Base-by-base conservation (phyloP, 1,140 invertebrate species). In the Archivesica marissinica region DNA sequence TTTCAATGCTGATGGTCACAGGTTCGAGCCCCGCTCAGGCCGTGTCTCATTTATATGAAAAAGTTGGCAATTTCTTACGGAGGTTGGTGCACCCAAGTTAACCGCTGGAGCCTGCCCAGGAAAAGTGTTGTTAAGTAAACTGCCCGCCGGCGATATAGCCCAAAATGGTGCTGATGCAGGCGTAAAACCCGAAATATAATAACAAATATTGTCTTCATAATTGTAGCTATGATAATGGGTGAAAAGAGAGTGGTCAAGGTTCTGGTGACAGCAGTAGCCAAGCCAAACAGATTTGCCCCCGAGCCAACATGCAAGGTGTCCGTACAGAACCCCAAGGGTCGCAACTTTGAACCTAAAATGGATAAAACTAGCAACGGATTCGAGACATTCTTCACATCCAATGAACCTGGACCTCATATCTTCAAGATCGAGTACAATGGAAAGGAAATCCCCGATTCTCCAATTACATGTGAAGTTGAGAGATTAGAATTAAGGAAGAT, bases 401-500 rank as follows among this genome's bases (percentile, higher is more conserved):
- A 92, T 44, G 94, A 95, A 38, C 95, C 97, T n/a, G 97, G 97
- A 56, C 95, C 94, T 30, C 96, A 98, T 91, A 95, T 95, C 11
- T 96, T 97, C 9, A 96, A 91, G 41, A 91, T 94, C 15, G 92
- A 96, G 30, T 98, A 97, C 90, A 97, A 97, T 44, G 97, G 97
- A 6, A 94, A 96, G 0, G 96, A 96, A 76, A 96, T 98, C 59
- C 97, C 97, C 0, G 94, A 96, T 68, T 96, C 96, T 86, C 97
- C 97, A 3, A 96, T 98, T 78, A 96, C 96, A 72, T 96, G 98
- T 35, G 89, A 96, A 74, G 96, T 98, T 41, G 95, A 96, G 89
- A 95, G 95, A 87, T 95, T 98, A 56, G 97, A 98, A 91, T 96
- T 98, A 38, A 97, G 96, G 44, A 98, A 98, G 92, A 96, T 98